Conservation (phyloP, 92 coral and sea anemone genomes). For the Umimayanthus kanabou region DNA sequence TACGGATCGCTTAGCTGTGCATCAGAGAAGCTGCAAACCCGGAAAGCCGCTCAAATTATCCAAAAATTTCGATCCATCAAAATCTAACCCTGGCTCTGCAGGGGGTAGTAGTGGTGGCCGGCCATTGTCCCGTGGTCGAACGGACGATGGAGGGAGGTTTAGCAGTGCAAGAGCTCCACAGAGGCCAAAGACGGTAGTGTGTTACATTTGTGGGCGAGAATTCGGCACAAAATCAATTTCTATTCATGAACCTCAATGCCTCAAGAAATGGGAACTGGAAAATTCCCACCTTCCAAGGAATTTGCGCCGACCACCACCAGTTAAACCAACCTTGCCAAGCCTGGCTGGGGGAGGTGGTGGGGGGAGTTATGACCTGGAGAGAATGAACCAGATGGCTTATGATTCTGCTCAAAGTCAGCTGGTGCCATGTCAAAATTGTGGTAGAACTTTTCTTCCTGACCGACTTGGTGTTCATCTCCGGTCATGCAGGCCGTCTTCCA, state of each 20-base stretch:
- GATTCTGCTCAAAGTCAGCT: conserved; percentile 87
- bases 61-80: conserved; percentile 66
- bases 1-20: conserved; percentile 90
- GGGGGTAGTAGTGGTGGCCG: not conserved
- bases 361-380: conserved; percentile 63
- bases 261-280: conserved; percentile 94
- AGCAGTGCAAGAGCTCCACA: conserved; percentile 65
- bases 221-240: conserved; percentile 95
- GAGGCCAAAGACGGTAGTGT: conserved; percentile 89
- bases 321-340: conserved; percentile 92
- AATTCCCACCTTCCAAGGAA: conserved; percentile 83
- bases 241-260: conserved; percentile 96
- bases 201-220: conserved; percentile 97
- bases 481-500: conserved; percentile 79
- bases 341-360: conserved; percentile 59
- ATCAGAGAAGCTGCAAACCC: conserved; percentile 90
- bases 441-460: conserved; percentile 95
- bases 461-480: conserved; percentile 81
- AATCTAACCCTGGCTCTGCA: conserved; percentile 48
- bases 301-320: conserved; percentile 82
- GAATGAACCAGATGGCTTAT: conserved; percentile 82
- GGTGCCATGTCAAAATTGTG: conserved; percentile 90
- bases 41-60: conserved; percentile 74
- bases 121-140: conserved; percentile 51
- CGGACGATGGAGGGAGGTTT: conserved; percentile 42